Evolutionary conservation across 2,797 vertebrate genomes (phyloP).

Genomic region (Gephyroberyx darwinii): DNA sequence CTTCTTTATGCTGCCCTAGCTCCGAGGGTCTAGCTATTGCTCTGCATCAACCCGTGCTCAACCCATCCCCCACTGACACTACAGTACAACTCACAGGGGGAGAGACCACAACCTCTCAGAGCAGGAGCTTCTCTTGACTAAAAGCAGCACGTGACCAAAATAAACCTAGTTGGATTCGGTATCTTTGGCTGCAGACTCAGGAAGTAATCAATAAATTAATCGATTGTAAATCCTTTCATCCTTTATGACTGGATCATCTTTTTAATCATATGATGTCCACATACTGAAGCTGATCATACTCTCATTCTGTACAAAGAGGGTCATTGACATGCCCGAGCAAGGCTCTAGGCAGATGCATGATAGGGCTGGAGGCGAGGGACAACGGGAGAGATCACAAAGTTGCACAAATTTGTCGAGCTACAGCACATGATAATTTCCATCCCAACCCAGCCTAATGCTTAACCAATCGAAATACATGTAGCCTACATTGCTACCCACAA

Average conservation of each 20-base stretch:
- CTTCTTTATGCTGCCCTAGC: conserved; percentile 48
- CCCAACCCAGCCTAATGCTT: conserved; percentile 9
- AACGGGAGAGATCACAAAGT: conserved; percentile 53
- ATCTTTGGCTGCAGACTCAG: conserved; percentile 10
- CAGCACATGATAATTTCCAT: conserved; percentile 38
- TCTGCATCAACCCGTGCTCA: conserved; percentile 64
- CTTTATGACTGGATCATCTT: conserved; percentile 17
- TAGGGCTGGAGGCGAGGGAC: conserved; percentile 20
- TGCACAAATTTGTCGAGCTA: conserved; percentile 44
- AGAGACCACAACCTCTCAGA: conserved; percentile 51
- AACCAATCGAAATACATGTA: not conserved
- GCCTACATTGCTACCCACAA: not conserved
- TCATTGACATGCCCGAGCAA: conserved; percentile 39
- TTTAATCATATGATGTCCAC: conserved; percentile 41
- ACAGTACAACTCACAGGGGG: conserved; percentile 59
- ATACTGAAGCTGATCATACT: conserved; percentile 11
- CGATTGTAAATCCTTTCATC: not conserved
- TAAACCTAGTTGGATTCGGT: conserved; percentile 11
- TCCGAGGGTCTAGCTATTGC: conserved; percentile 59
- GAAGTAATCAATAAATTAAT: not conserved
- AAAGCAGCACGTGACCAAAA: conserved; percentile 42
- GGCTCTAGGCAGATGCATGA: conserved; percentile 42
- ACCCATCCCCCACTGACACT: conserved; percentile 72
- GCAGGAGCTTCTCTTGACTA: conserved; percentile 34
- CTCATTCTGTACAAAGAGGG: conserved; percentile 21